Evolutionary conservation across 2,797 vertebrate species (phyloP).

Genomic region (Remorina albescens): DNA sequence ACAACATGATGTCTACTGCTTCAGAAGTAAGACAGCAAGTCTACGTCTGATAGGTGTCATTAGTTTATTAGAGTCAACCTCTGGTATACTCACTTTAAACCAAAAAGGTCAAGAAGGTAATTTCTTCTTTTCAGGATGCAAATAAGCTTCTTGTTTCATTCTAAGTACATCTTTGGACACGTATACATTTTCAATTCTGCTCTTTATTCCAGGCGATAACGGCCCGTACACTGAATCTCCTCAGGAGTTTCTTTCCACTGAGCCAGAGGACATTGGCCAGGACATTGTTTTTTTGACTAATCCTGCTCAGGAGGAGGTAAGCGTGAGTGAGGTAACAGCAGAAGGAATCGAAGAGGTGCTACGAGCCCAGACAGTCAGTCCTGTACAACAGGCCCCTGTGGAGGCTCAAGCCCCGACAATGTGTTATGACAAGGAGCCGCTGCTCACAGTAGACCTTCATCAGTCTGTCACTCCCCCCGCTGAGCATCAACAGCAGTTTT

Average conservation of each 20-base stretch:
- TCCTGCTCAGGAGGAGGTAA: conserved; percentile 85
- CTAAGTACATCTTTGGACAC: background rate
- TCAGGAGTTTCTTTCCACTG: conserved; percentile 74
- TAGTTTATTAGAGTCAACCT: too few relatives aligned
- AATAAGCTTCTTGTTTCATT: background rate
- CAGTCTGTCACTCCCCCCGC: conserved; percentile 38
- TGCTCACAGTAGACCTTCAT: conserved; percentile 22
- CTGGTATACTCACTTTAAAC: too few relatives aligned
- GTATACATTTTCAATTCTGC: conserved; percentile 2
- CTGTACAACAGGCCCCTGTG: conserved; percentile 59
- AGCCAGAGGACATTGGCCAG: conserved; percentile 82
- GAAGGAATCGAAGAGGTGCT: conserved; percentile 81
- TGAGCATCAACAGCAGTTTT: conserved; percentile 34
- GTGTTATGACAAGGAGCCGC: conserved; percentile 33
- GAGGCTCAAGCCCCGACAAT: conserved; percentile 17
- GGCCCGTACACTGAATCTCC: conserved; percentile 80
- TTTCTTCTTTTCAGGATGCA: too few relatives aligned
- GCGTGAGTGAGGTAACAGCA: conserved; percentile 67
- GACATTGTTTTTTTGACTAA: conserved; percentile 87
- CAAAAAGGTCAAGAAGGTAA: too few relatives aligned
- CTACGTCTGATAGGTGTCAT: too few relatives aligned
- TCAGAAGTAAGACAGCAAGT: conserved; percentile 84
- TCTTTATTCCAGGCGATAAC: conserved; percentile 66
- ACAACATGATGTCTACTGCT: conserved; percentile 92
- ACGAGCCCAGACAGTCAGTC: conserved; percentile 83